Conservation (phyloP, 2,888 invertebrate species). For the Junonia oenone region DNA sequence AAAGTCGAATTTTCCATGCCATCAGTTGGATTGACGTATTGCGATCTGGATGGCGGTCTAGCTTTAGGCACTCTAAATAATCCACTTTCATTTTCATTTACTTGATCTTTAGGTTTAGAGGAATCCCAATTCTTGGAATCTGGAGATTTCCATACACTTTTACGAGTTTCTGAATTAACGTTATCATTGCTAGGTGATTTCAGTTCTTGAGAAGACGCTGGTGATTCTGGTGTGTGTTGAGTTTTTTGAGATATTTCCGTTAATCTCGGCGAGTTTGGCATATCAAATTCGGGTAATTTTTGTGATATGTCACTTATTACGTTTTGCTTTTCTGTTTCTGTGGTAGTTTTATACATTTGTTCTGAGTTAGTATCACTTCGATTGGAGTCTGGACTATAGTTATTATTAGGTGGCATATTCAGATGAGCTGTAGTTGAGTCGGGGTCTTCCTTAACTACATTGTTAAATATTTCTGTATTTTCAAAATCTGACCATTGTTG, state of each 20-base stretch:
- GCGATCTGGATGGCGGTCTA: slow-evolving; percentile 81
- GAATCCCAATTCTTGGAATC: slow-evolving; percentile 70
- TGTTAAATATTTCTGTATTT: slow-evolving; percentile 64
- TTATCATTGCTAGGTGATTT: slow-evolving; percentile 62
- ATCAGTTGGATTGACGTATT: slow-evolving; percentile 68
- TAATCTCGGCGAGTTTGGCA: slow-evolving; percentile 65
- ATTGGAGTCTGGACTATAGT: slow-evolving; percentile 74
- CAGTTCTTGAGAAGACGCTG: slow-evolving; percentile 59
- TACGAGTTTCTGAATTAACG: slow-evolving; percentile 51
- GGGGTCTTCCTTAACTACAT: slow-evolving; percentile 85
- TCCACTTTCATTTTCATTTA: slow-evolving; percentile 68
- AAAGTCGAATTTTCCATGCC: slow-evolving; percentile 77
- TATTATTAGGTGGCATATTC: slow-evolving; percentile 67
- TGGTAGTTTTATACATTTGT: slow-evolving; percentile 46
- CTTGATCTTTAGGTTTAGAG: slow-evolving; percentile 58
- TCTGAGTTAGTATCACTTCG: slow-evolving; percentile 71
- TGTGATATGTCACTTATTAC: slow-evolving; percentile 49
- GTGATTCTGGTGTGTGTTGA: slow-evolving; percentile 62
- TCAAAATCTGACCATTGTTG: slow-evolving; percentile 72
- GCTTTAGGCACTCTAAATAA: slow-evolving; percentile 83
- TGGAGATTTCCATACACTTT: slow-evolving; percentile 71
- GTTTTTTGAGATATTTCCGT: slow-evolving; percentile 68
- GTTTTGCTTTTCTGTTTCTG: slow-evolving; percentile 55
- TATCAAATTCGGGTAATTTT: slow-evolving; percentile 67
- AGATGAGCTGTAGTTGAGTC: slow-evolving; percentile 85